phyloP scores from a whole-genome alignment of 2,888 invertebrate species.

The Ectropis crepuscularia region DNA sequence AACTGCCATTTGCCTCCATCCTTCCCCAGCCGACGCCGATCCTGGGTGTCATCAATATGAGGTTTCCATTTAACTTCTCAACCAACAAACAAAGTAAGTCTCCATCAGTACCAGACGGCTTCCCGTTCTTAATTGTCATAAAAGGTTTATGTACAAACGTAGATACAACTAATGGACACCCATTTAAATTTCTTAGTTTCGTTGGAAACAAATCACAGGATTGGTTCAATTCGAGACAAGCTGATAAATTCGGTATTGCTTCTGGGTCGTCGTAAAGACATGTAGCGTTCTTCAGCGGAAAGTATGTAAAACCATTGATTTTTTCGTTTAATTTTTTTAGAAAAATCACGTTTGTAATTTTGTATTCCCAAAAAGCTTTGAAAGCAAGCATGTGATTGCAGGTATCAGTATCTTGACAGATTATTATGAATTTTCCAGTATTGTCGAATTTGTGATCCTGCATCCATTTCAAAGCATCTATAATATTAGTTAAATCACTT shows the following conservation, averaged over 20 bases:
- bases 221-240: constrained; percentile 24
- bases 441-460: constrained; percentile 58
- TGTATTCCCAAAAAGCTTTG: constrained; percentile 60
- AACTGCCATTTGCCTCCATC: constrained; percentile 57
- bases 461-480: constrained; percentile 55
- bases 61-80: constrained; percentile 60
- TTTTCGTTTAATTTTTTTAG: constrained; percentile 48
- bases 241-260: constrained; percentile 44
- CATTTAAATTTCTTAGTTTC: constrained; percentile 62
- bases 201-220: constrained; percentile 53
- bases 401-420: constrained; percentile 56
- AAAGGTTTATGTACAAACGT: constrained; percentile 66
- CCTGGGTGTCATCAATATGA: constrained; percentile 60
- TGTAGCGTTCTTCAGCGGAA: constrained; percentile 49
- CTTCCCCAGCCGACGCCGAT: constrained; percentile 67
- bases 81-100: constrained; percentile 61
- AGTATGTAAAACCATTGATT: constrained; percentile 60
- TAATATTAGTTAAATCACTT: constrained; percentile 50
- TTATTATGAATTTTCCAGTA: constrained; percentile 64
- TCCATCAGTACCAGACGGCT: constrained; percentile 65
- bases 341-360: constrained; percentile 64
- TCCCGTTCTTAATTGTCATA: constrained; percentile 58
- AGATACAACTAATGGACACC: constrained; percentile 64
- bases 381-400: constrained; percentile 62
- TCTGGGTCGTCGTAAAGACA: constrained; percentile 58